Evolutionary conservation across 1,140 invertebrate genomes (phyloP).

Genomic region (Neomicropteryx cornuta): DNA sequence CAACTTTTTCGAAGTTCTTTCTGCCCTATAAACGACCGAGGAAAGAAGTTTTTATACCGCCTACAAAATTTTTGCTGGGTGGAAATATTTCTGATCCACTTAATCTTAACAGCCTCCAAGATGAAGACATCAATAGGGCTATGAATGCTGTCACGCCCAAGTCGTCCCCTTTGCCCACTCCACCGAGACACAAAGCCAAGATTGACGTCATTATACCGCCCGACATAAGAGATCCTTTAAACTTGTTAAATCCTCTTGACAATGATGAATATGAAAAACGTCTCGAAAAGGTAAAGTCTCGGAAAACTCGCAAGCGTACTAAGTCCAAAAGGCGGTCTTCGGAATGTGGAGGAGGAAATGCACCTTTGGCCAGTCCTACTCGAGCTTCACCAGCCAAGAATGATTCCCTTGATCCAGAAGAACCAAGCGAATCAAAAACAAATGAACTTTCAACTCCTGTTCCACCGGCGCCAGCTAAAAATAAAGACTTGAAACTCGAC

Average conservation of each 20-base stretch:
- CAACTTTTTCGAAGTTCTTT: constrained; percentile 44
- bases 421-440: too few relatives aligned
- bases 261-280: constrained; percentile 70
- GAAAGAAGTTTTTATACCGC: constrained; percentile 64
- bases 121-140: constrained; percentile 74
- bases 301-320: constrained; percentile 46
- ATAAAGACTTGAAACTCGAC: constrained; percentile 11
- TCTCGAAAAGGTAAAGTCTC: constrained; percentile 46
- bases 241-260: constrained; percentile 70
- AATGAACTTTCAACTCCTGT: constrained; percentile 4
- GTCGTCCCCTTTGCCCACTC: constrained; percentile 80
- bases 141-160: constrained; percentile 82
- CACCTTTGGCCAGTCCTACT: constrained; percentile 17
- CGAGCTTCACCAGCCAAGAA: constrained; percentile 20
- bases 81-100: constrained; percentile 92
- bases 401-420: constrained; percentile 8
- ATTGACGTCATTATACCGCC: constrained; percentile 87
- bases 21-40: constrained; percentile 55
- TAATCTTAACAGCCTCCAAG: constrained; percentile 85
- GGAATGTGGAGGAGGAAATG: constrained; percentile 30
- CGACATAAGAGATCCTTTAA: constrained; percentile 84
- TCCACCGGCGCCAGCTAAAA: not conserved
- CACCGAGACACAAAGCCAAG: constrained; percentile 66
- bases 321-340: constrained; percentile 46
- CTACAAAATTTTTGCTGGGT: constrained; percentile 88